Conservation (phyloP, 2,113 vertebrate genomes). For the Triplophysa rosa region DNA sequence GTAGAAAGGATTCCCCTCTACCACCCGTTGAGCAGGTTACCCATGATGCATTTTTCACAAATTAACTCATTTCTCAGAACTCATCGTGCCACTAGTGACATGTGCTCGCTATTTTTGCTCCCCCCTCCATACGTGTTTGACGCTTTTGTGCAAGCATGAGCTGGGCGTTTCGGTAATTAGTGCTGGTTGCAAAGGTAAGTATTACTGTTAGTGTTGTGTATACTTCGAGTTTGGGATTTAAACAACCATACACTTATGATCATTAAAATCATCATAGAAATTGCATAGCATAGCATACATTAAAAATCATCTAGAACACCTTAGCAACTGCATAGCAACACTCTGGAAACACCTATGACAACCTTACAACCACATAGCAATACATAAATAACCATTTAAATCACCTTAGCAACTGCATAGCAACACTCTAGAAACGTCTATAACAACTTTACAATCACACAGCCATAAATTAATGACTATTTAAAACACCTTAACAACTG, state of each 20-base stretch:
- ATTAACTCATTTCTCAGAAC: constrained; percentile 14
- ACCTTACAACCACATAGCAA: too few species aligned
- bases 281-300: too few species aligned
- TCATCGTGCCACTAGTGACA: not conserved
- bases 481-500: too few species aligned
- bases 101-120: not conserved
- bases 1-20: not conserved
- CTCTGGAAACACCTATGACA: too few species aligned
- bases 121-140: not conserved
- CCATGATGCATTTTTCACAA: constrained; percentile 7
- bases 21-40: not conserved
- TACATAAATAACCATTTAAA: too few species aligned
- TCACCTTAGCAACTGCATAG: too few species aligned
- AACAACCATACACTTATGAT: not conserved
- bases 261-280: not conserved
- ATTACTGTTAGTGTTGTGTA: not conserved
- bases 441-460: too few species aligned
- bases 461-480: too few species aligned
- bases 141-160: not conserved
- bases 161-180: not conserved
- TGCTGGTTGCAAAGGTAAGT: not conserved
- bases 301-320: too few species aligned
- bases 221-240: not conserved
- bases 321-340: too few species aligned
- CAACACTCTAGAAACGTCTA: too few species aligned